Evolutionary conservation across 2,113 vertebrate genomes (phyloP), one percentile per base, ranked within the genome.

Genomic region (Cyanistes caeruleus): DNA sequence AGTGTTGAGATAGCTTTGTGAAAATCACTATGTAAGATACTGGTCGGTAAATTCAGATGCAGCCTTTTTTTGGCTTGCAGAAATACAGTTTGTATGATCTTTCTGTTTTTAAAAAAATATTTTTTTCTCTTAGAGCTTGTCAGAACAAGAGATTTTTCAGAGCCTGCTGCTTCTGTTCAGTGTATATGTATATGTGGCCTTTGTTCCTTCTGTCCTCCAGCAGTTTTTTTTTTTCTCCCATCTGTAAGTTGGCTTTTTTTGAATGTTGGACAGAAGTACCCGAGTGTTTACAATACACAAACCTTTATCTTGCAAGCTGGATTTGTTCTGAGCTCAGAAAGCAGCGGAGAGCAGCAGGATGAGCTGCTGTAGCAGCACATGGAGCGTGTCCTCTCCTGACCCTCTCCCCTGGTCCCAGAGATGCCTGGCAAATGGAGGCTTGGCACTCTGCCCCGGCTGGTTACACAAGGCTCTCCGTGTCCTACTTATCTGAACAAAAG

Each of bases 321-420:
- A 24, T 84, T 68, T 73, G 48, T 92, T 75, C 22, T 27, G 72
- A 52, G n/a, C 62, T 76, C 39, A 4, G 80, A 84, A 82, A 44
- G 33, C n/a, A 15, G 56, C 4, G 55, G 43, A 58, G 93, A 91
- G 70, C 35, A 12, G 78, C 76, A 83, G 83, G 62, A 18, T 56
- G 79, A 96, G 83, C 85, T 82, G 93, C 88, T 63, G 65, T 68
- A 84, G 94, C 97, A 69, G 97, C 96, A 77, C 95, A 86, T 93
- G 94, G 53, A 89, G 95, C 95, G 73, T 64, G 96, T 98, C 97
- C 97, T 97, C 97, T 77, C 85, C 96, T 94, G 94, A 95, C 95
- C 95, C 87, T 41, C 84, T 87, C 70, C 87, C 63, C 89, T 52
- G 75, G 89, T 92, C 87, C 74, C 83, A 75, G 78, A 77, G 73